Base-by-base conservation (phyloP, 2,113 vertebrate genomes). In the Esox niger region DNA sequence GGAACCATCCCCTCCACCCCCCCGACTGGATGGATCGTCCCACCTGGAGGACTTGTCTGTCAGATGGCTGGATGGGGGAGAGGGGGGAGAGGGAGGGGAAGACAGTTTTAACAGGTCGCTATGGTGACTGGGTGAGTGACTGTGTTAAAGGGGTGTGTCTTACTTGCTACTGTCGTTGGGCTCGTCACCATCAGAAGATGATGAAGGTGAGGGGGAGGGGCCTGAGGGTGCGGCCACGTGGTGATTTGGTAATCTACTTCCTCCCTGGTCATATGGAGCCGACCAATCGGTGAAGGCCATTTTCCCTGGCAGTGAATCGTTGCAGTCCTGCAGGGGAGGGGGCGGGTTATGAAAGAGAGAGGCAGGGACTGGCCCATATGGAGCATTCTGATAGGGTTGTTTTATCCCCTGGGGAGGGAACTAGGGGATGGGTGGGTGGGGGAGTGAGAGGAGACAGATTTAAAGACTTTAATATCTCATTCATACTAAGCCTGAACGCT, bases 111-210 rank as follows among this genome's bases (percentile, higher is more conserved):
- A 11, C n/a, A 21, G 15, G 11, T 31, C 17, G 17, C 7, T 1
- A 13, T 11, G 6, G 57, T 60, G 8, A 7, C 29, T n/a, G 30
- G 31, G 57, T 20, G 30, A 32, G 58, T 31, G 30, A 32, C 29
- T 32, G 15, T 60, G 30, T 60, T 32, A 8, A n/a, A 30, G 31
- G 13, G 27, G 35, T 32, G n/a, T 27, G 9, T 84, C 93, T 92
- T 90, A 96, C 94, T 95, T 93, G 93, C 64, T 86, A 78, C 83
- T 87, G 85, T 95, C 92, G 59, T 93, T 94, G 77, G 91, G 91
- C 52, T 96, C 94, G 52, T 96, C 94, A 81, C 89, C 93, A 69
- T 94, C 94, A 7, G 93, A 94, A 55, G 94, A 95, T 0, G 94
- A 95, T 21, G 94, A 94, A 4, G 93, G 92, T 11, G 94, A 95